Percentiles rank a stretch among this genome's conserved stretches.
These are phyloP conservation scores for Spisula subtruncata DNA, from an alignment of 2,888 invertebrate species.

Conservation along the genomic window DNA sequence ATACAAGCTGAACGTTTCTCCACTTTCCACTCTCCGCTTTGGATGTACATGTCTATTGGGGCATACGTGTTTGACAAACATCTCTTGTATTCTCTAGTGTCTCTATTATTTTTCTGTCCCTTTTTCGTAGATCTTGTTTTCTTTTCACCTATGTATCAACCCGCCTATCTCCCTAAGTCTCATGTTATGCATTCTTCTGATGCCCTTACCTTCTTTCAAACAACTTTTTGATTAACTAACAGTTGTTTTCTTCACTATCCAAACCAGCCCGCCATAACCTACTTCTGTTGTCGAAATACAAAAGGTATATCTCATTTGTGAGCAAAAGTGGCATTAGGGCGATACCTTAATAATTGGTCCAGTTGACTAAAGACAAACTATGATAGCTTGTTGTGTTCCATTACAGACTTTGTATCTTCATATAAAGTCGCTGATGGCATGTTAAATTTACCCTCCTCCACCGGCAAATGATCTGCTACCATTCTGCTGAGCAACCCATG, in stretches of 20 bases:
- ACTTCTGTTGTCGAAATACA: slow-evolving; percentile 68
- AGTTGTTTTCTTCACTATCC: slow-evolving; percentile 36
- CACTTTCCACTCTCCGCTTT: too few species aligned
- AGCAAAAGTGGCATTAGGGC: slow-evolving; percentile 62
- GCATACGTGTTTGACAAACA: too few species aligned
- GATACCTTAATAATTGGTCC: slow-evolving; percentile 57
- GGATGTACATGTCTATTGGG: too few species aligned
- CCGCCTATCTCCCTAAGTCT: slow-evolving; percentile 57
- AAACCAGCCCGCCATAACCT: slow-evolving; percentile 53
- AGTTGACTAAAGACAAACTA: slow-evolving; percentile 67
- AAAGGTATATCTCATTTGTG: slow-evolving; percentile 62
- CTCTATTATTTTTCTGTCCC: too few species aligned
- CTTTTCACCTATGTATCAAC: slow-evolving; percentile 41
- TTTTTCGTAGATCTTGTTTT: not conserved
- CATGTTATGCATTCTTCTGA: slow-evolving; percentile 54
- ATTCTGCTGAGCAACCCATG: slow-evolving; percentile 40
- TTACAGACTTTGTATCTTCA: slow-evolving; percentile 49
- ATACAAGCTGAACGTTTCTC: too few species aligned
- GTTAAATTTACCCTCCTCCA: slow-evolving; percentile 59
- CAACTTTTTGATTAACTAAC: not conserved
- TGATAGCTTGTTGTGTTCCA: slow-evolving; percentile 66
- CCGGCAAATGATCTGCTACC: slow-evolving; percentile 58
- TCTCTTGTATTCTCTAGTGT: too few species aligned
- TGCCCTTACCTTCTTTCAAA: slow-evolving; percentile 52
- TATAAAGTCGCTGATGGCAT: slow-evolving; percentile 23